A percentile compares a stretch with the other conserved stretches of the same genome.
Evolutionary conservation across 2,888 invertebrate species (phyloP).

Genomic region (Tolmerus cingulatus): DNA sequence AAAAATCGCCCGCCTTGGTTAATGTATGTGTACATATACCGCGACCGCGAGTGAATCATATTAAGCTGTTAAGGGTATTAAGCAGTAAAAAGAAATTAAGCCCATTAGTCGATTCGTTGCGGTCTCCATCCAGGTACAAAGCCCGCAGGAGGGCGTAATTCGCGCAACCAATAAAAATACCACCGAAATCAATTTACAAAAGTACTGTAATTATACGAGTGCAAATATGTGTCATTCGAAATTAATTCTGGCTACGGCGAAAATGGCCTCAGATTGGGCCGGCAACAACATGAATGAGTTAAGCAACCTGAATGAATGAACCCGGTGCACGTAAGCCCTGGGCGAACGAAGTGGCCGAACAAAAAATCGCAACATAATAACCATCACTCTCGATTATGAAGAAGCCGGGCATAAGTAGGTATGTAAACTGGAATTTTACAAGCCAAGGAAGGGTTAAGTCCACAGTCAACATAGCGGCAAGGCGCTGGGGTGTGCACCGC

Average conservation of each 20-base stretch:
- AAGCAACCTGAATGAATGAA: conserved; percentile 29
- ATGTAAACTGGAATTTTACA: conserved; percentile 15
- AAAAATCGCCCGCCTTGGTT: neutral
- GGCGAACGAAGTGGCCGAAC: neutral
- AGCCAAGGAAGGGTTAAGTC: conserved; percentile 12
- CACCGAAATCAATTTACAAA: conserved; percentile 7
- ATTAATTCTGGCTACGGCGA: neutral
- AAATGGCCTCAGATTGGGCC: conserved; percentile 2
- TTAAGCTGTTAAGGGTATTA: neutral
- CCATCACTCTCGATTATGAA: conserved; percentile 19
- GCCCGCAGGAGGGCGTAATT: neutral
- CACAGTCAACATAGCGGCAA: conserved; percentile 12
- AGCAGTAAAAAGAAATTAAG: neutral
- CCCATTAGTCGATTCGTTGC: neutral
- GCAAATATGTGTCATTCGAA: conserved; percentile 34
- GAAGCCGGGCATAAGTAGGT: conserved; percentile 17
- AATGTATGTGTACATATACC: neutral
- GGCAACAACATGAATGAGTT: conserved; percentile 23
- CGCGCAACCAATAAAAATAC: conserved; percentile 18
- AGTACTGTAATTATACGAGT: conserved; percentile 19
- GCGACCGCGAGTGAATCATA: neutral
- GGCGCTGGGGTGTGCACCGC: neutral
- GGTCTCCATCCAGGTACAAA: neutral
- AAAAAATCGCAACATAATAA: conserved; percentile 23
- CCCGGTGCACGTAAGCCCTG: neutral